Conservation (phyloP, 2,797 vertebrate species). For the Hippoglossus hippoglossus region DNA sequence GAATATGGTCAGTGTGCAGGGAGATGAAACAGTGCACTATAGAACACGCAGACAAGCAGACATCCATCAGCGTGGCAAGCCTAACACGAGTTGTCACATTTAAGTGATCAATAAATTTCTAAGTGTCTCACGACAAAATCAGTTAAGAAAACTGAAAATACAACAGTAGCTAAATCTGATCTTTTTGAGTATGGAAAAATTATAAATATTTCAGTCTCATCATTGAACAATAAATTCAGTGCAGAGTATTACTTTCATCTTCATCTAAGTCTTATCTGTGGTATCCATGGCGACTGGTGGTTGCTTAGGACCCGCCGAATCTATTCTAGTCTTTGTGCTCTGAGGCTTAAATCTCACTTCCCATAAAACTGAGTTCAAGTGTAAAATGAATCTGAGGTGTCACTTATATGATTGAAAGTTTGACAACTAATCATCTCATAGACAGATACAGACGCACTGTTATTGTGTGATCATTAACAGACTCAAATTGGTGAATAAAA, state of each 20-base stretch:
- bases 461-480: background rate
- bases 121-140: background rate
- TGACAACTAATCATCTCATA: no score
- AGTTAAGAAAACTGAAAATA: background rate
- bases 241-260: slow-evolving; percentile 46
- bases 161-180: background rate
- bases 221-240: slow-evolving; percentile 36
- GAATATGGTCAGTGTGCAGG: background rate
- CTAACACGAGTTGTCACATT: background rate
- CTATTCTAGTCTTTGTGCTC: slow-evolving; percentile 62
- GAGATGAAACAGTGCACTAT: background rate
- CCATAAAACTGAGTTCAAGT: slow-evolving; percentile 20
- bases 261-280: slow-evolving; percentile 35
- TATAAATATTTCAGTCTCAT: slow-evolving; percentile 17
- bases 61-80: background rate
- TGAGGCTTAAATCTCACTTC: slow-evolving; percentile 36
- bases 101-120: background rate
- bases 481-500: background rate
- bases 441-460: background rate
- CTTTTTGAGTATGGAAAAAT: background rate
- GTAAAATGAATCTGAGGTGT: background rate
- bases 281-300: slow-evolving; percentile 78
- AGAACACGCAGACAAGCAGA: background rate
- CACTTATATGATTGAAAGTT: background rate
- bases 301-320: slow-evolving; percentile 70